Evolutionary conservation across 2,888 invertebrate species (phyloP).

Genomic region (Tethea ocularis): DNA sequence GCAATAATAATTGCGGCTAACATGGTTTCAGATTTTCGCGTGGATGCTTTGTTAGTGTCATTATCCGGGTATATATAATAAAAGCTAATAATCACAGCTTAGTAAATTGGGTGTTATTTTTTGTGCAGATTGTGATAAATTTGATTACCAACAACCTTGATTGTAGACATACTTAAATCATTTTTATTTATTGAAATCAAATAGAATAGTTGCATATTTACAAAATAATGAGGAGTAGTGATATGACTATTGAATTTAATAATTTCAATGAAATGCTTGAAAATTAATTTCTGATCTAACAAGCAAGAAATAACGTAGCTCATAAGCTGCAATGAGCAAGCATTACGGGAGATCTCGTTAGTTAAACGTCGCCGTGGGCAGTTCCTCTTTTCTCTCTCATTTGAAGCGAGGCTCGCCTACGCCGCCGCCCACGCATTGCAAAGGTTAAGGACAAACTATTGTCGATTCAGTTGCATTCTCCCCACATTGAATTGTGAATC

Average conservation of each 20-base stretch:
- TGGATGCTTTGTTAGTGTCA: constrained; percentile 39
- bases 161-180: no score
- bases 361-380: constrained; percentile 57
- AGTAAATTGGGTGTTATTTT: constrained; percentile 1
- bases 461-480: constrained; percentile 45
- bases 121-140: neutral
- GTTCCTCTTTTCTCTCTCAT: constrained; percentile 22
- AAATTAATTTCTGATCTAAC: no score
- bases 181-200: no score
- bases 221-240: no score
- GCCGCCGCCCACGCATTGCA: constrained; percentile 49
- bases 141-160: neutral
- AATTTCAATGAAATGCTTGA: no score
- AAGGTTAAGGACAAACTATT: constrained; percentile 69
- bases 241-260: no score
- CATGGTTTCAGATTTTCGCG: constrained; percentile 44
- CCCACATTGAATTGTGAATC: constrained; percentile 41
- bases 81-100: constrained; percentile 11
- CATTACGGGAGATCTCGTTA: constrained; percentile 58
- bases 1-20: constrained; percentile 52
- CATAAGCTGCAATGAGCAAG: neutral
- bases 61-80: constrained; percentile 31
- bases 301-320: neutral
- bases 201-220: no score
- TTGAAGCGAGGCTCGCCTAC: constrained; percentile 22